Conservation (phyloP, 2,113 vertebrate species). For the Tragelaphus buxtoni region DNA sequence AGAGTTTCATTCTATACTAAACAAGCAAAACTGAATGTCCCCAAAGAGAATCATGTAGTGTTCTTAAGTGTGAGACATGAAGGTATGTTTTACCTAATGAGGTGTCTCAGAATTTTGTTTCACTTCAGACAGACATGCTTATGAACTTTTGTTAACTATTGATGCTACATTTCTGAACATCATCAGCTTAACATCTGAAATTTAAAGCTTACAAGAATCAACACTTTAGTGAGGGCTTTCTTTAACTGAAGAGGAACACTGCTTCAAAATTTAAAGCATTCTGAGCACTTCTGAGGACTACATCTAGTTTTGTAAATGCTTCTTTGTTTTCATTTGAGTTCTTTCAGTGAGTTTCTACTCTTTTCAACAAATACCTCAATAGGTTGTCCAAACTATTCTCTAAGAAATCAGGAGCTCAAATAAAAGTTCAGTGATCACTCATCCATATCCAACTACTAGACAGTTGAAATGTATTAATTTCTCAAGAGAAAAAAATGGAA, state of each 20-base stretch:
- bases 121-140: not conserved
- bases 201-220: not conserved
- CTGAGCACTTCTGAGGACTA: not conserved
- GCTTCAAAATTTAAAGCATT: not conserved
- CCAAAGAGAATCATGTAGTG: not conserved
- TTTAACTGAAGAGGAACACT: not conserved
- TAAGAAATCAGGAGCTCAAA: not conserved
- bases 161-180: not conserved
- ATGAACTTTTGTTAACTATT: not conserved
- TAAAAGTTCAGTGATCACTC: not conserved
- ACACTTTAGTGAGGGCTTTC: not conserved
- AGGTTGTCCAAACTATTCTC: not conserved
- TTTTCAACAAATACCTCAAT: not conserved
- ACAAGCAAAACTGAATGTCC: not conserved
- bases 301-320: not conserved
- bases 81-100: not conserved
- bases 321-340: not conserved
- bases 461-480: not conserved
- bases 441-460: not conserved
- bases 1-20: not conserved
- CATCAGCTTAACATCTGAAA: not conserved
- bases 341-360: not conserved
- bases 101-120: not conserved
- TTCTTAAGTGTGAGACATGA: not conserved
- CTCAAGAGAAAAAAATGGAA: not conserved